Conservation (phyloP, 2,888 invertebrate species). For the Drosophila tripunctata region DNA sequence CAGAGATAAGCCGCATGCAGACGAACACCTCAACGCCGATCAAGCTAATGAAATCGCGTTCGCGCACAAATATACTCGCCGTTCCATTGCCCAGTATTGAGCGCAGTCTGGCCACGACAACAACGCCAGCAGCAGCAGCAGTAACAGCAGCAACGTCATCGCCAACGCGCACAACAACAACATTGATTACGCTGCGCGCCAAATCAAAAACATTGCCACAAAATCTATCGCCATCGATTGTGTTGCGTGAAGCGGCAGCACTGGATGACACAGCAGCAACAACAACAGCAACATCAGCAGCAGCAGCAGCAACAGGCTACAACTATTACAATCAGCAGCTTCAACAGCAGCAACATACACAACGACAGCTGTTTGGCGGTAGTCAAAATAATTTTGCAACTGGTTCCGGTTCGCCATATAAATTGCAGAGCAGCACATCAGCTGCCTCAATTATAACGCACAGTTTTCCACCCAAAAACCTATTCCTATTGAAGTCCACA, state of each 20-base stretch:
- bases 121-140: slow-evolving; percentile 34
- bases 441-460: slow-evolving; percentile 78
- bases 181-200: slow-evolving; percentile 82
- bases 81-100: slow-evolving; percentile 82
- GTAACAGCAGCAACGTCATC: slow-evolving; percentile 29
- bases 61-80: slow-evolving; percentile 85
- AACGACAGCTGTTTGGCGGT: slow-evolving; percentile 68
- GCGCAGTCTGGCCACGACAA: slow-evolving; percentile 69
- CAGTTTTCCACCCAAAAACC: slow-evolving; percentile 84
- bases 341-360: slow-evolving; percentile 6
- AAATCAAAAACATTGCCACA: slow-evolving; percentile 88
- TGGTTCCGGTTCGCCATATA: slow-evolving; percentile 51
- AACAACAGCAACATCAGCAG: slow-evolving; percentile 8
- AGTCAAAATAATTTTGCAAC: slow-evolving; percentile 23
- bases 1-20: slow-evolving; percentile 84
- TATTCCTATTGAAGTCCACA: slow-evolving; percentile 83
- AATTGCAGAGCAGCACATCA: slow-evolving; percentile 63
- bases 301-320: slow-evolving; percentile 2
- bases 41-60: slow-evolving; percentile 84
- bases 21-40: slow-evolving; percentile 84
- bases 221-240: slow-evolving; percentile 85
- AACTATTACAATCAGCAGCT: slow-evolving; percentile 11
- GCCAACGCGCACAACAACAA: slow-evolving; percentile 52
- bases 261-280: slow-evolving; percentile 54
- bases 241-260: slow-evolving; percentile 77